Evolutionary conservation across 2,113 vertebrate species (phyloP), one percentile per base, ranked within the genome.

Genomic region (Struthio camelus): DNA sequence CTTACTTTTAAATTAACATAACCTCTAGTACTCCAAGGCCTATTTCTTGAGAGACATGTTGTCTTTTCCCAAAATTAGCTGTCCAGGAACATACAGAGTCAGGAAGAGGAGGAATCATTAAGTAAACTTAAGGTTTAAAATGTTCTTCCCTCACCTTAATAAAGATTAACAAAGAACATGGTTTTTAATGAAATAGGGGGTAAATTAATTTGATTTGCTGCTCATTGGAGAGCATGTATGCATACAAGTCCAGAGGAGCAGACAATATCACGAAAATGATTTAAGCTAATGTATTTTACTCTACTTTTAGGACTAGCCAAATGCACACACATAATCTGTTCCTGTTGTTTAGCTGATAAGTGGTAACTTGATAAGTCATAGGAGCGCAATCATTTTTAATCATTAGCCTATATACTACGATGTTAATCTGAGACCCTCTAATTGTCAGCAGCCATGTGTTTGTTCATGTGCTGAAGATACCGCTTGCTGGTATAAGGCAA

Each of bases 1-100:
- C 77, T 76, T 32, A 14, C 58, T 76, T 84, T 97, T 67, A 97
- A 93, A 80, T 87, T 64, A 71, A 70, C 54, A 44, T 53, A 67
- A 80, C 54, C 34, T 56, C 17, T 54, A 42, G 27, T 56, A 62
- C 71, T 95, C 58, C 69, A 78, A 89, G 48, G 80, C 8, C 53
- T 76, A 11, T 71, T 95, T 92, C 8, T 85, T 86, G 36, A 85
- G n/a, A 91, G 59, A 46, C 32, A 22, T 44, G 56, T 80, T 84
- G 66, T 85, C 56, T 73, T 84, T 95, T 42, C 4, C 30, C 40
- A 20, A 18, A 18, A 66, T 94, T 87, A 90, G 46, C 79, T 83
- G 51, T 78, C 59, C 54, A 73, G 51, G 67, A 89, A 59, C 13
- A 34, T 59, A 59, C 27, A 62, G 18, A 91, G 8, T 59, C 59